Evolutionary conservation across 2,888 invertebrate species (phyloP), one percentile per base, ranked within the genome.

Genomic region (Cacoxenus indagator): DNA sequence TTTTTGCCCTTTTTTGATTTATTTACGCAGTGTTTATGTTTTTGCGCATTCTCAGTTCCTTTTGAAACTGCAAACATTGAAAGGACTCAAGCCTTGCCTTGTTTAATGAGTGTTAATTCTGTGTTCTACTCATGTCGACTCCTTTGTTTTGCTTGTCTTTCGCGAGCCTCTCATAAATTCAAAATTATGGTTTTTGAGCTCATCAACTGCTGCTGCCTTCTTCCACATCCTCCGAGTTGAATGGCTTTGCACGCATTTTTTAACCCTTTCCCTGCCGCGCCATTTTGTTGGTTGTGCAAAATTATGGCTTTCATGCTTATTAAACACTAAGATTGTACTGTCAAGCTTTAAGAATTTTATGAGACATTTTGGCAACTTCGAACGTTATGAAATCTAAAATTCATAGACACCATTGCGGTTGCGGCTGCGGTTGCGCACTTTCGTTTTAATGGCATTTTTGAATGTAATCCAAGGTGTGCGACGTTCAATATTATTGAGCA

Each of bases 61-160:
- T n/a, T n/a, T n/a, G 9, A 31, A 37, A 37, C 8, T 11, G 14
- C 8, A 37, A 37, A 37, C 37, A 37, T 37, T 37, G 19, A 51
- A 48, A 19, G 5, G 19, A 48, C 17, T n/a, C 46, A n/a, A 19
- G 46, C 8, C 51, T 26, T 59, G 61, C 62, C 65, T 61, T 59
- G 66, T 67, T 72, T 83, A 82, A 83, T 82, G 75, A 78, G 75
- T 73, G 75, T 76, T 81, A 83, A 83, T 81, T 70, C 73, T 71
- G 66, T 74, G 73, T 75, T 74, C 69, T 45, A 71, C 68, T 65
- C 29, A 59, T 27, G 26, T 64, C 19, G 61, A 54, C 67, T 59
- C 54, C 61, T 74, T 68, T 70, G 71, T 73, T 72, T 65, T 75
- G 61, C 72, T 68, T 74, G 71, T 76, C 76, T 45, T 69, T 27